Evolutionary conservation across 2,888 invertebrate species (phyloP), one percentile per base, ranked within the genome.

Genomic region (Adineta ricciae): DNA sequence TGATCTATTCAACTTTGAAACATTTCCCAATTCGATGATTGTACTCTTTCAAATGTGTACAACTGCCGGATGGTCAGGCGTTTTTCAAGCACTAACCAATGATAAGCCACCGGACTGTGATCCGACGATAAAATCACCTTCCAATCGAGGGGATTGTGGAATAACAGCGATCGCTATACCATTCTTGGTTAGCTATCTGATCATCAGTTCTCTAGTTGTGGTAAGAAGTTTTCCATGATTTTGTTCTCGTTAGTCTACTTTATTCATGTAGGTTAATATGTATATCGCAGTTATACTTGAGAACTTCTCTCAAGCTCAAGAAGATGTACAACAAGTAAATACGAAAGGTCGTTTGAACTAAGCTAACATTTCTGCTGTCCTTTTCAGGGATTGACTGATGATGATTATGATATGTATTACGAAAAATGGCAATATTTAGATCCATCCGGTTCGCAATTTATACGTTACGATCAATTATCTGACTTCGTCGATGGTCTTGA

Each of bases 351-450:
- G n/a, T 9, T 5, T 56, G 21, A 56, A n/a, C n/a, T 56, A 24
- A 64, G 16, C 7, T 64, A n/a, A n/a, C n/a, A n/a, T 27, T 64
- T 27, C 16, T 64, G 2, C 11, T 64, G 16, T 27, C 8, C n/a
- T 24, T 27, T 21, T 9, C 3, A 64, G 27, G 84, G 90, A 8
- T 93, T 97, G 87, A 97, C 97, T 86, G 97, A 97, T 91, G 97
- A 98, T 92, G 98, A 98, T 92, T 97, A 97, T 92, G 97, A 98
- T 87, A 97, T 97, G 96, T 98, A 97, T 92, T 98, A 98, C 91
- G 97, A 97, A 92, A 96, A 97, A 89, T 98, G 98, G 98, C 97
- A 97, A 91, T 95, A 96, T 91, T 98, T 96, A 91, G 98, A 98
- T 92, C 97, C 97, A n/a, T 95, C 97, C 90, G 97, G 97, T 87